Percentiles rank a stretch among this genome's conserved stretches.
phyloP scores from a whole-genome alignment of 2,888 invertebrate species.

The Peribatodes rhomboidaria region DNA sequence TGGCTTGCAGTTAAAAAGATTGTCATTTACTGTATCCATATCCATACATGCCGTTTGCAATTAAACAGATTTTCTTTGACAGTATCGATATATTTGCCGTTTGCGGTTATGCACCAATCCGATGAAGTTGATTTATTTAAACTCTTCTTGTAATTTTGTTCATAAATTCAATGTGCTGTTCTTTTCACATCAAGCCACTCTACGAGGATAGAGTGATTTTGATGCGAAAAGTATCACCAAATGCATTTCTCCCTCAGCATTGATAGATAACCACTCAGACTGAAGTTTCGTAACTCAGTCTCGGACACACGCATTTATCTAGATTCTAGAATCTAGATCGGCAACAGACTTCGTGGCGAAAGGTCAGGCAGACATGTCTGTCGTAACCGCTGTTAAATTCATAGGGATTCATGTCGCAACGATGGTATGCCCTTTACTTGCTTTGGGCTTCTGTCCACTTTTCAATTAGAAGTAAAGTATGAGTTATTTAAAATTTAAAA shows the following conservation, averaged over 20 bases:
- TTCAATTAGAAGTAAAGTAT: too few species aligned
- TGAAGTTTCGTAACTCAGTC: slow-evolving; percentile 59
- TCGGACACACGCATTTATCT: slow-evolving; percentile 69
- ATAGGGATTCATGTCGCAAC: slow-evolving; percentile 45
- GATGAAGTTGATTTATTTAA: too few species aligned
- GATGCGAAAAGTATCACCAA: neutral
- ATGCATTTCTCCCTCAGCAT: slow-evolving; percentile 14
- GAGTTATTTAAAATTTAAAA: too few species aligned
- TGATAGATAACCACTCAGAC: slow-evolving; percentile 47
- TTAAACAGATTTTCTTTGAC: neutral
- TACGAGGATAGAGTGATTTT: too few species aligned
- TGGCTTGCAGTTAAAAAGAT: neutral
- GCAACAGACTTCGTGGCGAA: slow-evolving; percentile 75
- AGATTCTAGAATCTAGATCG: slow-evolving; percentile 80
- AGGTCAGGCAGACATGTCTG: slow-evolving; percentile 73
- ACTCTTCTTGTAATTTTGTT: too few species aligned
- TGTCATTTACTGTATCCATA: neutral
- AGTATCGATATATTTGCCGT: too few species aligned
- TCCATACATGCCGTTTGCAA: neutral
- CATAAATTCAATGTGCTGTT: neutral
- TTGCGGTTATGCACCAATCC: too few species aligned
- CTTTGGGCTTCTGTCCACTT: too few species aligned
- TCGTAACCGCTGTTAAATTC: slow-evolving; percentile 55
- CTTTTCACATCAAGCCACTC: neutral
- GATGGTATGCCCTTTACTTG: slow-evolving; percentile 25